Conservation (phyloP, 2,888 invertebrate genomes). For the Ceramica pisi region DNA sequence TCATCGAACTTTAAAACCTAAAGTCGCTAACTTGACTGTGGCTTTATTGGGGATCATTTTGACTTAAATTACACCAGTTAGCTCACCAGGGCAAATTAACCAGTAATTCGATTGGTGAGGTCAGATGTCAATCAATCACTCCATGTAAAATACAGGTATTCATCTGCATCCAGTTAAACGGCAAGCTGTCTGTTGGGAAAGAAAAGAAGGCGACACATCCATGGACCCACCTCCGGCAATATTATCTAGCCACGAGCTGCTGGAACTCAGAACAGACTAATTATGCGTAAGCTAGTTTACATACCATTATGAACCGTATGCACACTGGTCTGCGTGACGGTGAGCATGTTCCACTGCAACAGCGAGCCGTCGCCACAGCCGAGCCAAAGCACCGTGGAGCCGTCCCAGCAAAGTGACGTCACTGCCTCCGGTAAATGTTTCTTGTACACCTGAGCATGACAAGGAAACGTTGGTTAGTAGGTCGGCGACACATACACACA, state of each 20-base stretch:
- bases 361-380: conserved; percentile 87
- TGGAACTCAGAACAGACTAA: too few relatives aligned
- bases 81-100: background rate
- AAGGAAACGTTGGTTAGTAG: background rate
- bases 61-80: too few relatives aligned
- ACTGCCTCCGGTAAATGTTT: conserved; percentile 83
- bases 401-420: conserved; percentile 85
- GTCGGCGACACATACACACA: background rate
- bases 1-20: conserved; percentile 6
- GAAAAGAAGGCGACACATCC: too few relatives aligned
- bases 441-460: conserved; percentile 83
- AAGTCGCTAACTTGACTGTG: too few relatives aligned
- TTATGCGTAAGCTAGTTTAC: background rate
- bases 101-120: too few relatives aligned
- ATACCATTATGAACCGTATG: conserved; percentile 92
- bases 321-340: conserved; percentile 84
- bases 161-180: too few relatives aligned
- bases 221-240: too few relatives aligned
- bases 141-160: too few relatives aligned
- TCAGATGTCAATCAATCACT: too few relatives aligned
- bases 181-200: too few relatives aligned
- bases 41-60: too few relatives aligned
- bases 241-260: background rate
- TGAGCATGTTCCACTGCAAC: conserved; percentile 88
- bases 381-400: conserved; percentile 84